phyloP scores from a whole-genome alignment of 2,797 vertebrate species.

The Etheostoma perlongum region DNA sequence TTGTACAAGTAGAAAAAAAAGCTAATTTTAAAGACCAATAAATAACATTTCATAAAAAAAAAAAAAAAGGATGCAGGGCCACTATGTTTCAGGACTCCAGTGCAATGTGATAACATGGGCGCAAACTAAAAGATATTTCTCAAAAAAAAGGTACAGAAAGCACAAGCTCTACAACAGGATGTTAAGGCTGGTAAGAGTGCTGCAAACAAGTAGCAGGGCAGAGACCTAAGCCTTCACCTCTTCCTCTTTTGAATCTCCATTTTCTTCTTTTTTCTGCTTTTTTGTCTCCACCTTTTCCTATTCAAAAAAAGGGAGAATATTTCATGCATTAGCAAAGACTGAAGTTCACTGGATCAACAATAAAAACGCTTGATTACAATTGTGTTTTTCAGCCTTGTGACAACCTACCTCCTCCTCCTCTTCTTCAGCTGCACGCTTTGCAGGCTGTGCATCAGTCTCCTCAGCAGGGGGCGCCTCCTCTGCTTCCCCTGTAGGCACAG shows the following conservation, averaged over 20 bases:
- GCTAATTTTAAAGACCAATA: constrained; percentile 88
- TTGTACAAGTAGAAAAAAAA: constrained; percentile 81
- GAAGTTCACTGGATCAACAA: constrained; percentile 3
- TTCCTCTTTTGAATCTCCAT: constrained; percentile 87
- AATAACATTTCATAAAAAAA: constrained; percentile 89
- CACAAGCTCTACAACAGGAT: constrained; percentile 88
- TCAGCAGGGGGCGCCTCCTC: constrained; percentile 84
- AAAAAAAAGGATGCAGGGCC: constrained; percentile 81
- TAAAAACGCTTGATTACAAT: constrained; percentile 8
- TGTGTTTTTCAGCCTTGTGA: constrained; percentile 6
- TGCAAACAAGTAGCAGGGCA: constrained; percentile 70
- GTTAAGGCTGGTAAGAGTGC: constrained; percentile 84
- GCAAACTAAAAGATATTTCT: constrained; percentile 81
- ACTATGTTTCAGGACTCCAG: constrained; percentile 88
- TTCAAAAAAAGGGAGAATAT: background rate
- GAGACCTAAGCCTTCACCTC: constrained; percentile 84
- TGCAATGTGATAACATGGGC: constrained; percentile 86
- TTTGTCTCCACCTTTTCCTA: constrained; percentile 88
- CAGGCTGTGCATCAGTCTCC: constrained; percentile 84
- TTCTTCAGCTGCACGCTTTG: constrained; percentile 88
- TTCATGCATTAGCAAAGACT: constrained; percentile 17
- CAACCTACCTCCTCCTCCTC: constrained; percentile 68
- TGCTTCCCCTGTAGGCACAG: constrained; percentile 71
- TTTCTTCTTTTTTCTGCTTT: constrained; percentile 91
- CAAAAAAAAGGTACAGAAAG: constrained; percentile 84